These are phyloP conservation scores for Clarias laeviceps DNA, from an alignment of 2,797 vertebrate genomes.

Conservation along the genomic window DNA sequence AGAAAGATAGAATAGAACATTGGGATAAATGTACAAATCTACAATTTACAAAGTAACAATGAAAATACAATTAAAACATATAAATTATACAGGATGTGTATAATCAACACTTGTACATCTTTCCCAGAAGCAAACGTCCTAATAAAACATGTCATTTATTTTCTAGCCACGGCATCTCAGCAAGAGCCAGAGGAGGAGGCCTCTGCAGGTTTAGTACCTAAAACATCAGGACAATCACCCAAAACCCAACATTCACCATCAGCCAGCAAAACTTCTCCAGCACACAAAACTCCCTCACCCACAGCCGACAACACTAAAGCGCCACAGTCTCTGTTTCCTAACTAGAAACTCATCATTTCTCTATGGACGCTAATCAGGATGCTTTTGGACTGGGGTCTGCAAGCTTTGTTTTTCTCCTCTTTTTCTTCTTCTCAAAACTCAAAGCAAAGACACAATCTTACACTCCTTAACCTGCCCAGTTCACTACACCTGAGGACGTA, in stretches of 20 bases:
- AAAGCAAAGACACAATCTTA: constrained; percentile 11
- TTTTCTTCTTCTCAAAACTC: neutral
- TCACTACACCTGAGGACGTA: constrained; percentile 47
- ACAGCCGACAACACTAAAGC: constrained; percentile 86
- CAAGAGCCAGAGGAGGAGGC: constrained; percentile 89
- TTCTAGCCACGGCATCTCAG: constrained; percentile 88
- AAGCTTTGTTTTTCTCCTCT: constrained; percentile 19
- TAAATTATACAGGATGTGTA: too few species aligned
- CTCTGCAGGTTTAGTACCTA: constrained; percentile 79
- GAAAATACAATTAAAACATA: too few species aligned
- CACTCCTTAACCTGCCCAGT: constrained; percentile 17
- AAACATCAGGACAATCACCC: constrained; percentile 80
- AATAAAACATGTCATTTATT: neutral
- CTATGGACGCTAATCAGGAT: neutral
- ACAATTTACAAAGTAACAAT: too few species aligned
- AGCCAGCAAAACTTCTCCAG: constrained; percentile 75
- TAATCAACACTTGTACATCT: neutral
- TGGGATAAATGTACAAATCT: too few species aligned
- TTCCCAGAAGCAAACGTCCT: neutral
- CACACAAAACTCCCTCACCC: constrained; percentile 84
- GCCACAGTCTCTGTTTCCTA: constrained; percentile 84
- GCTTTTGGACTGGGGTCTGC: constrained; percentile 28
- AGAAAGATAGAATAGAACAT: too few species aligned
- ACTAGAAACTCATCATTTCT: constrained; percentile 51
- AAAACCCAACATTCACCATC: constrained; percentile 76